Evolutionary conservation across 2,113 vertebrate genomes (phyloP).

Genomic region (Pristiophorus japonicus): DNA sequence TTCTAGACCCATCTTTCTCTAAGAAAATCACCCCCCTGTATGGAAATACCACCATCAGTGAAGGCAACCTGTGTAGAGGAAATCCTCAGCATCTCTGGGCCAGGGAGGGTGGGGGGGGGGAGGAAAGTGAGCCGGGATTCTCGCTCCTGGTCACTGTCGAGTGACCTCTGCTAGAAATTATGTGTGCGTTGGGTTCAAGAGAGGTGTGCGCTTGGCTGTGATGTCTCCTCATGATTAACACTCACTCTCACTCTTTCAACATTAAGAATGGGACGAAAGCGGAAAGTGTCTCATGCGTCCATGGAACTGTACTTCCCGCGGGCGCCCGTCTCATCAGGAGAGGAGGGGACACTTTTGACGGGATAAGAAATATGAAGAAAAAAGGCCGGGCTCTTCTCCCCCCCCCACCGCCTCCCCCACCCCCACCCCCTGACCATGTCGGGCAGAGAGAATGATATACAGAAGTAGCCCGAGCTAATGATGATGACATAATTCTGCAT

Average conservation of each 20-base stretch:
- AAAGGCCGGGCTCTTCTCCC: neutral
- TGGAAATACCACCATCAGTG: neutral
- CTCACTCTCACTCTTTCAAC: neutral
- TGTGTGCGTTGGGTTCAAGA: neutral
- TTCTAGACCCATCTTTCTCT: neutral
- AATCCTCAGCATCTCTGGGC: neutral
- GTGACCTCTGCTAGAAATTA: neutral
- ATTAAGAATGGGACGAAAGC: neutral
- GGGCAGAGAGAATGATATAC: neutral
- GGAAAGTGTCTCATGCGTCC: neutral
- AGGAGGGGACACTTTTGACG: neutral
- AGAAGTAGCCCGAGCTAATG: neutral
- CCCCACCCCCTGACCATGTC: neutral
- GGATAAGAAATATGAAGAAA: neutral
- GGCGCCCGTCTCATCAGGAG: neutral
- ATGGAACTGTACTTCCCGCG: neutral
- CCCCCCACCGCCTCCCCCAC: no score
- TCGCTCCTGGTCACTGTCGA: neutral
- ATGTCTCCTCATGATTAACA: neutral
- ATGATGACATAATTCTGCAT: neutral
- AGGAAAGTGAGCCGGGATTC: neutral
- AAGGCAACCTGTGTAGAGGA: neutral
- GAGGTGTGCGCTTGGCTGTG: neutral
- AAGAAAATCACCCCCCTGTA: neutral
- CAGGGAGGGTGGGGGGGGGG: neutral